Evolutionary conservation across 2,888 invertebrate species (phyloP).

Genomic region (Rhimphoctona megacephalus): DNA sequence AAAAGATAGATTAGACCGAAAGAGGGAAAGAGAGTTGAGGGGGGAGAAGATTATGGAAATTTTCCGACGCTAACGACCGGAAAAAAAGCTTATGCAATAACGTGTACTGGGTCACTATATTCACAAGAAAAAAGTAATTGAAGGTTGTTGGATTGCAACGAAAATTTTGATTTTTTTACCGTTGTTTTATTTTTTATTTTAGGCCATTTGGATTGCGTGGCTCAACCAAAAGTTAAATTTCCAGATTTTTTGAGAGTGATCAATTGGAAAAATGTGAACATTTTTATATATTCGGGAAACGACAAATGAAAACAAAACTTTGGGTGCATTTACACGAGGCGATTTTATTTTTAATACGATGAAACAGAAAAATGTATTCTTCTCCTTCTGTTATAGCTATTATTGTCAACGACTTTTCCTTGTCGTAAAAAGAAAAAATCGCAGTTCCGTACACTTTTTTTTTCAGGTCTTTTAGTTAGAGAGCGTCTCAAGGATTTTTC

Average conservation of each 20-base stretch:
- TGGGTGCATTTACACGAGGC: background rate
- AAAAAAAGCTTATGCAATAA: background rate
- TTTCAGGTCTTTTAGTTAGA: background rate
- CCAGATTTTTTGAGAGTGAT: too few species aligned
- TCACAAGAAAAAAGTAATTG: background rate
- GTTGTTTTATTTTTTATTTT: background rate
- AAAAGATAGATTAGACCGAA: slow-evolving; percentile 26
- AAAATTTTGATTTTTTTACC: background rate
- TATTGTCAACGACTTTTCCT: background rate
- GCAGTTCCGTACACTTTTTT: background rate
- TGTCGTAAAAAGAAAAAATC: background rate
- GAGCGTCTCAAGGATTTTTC: slow-evolving; percentile 14
- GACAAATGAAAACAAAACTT: background rate
- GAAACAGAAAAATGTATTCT: background rate
- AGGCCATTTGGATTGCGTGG: too few species aligned
- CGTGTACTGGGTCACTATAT: background rate
- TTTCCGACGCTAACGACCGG: background rate
- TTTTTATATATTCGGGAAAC: background rate
- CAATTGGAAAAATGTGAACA: background rate
- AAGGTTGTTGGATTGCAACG: background rate
- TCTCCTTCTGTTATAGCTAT: background rate
- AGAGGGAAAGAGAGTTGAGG: background rate
- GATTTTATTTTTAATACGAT: background rate
- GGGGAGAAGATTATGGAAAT: background rate
- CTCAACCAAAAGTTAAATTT: too few species aligned